Base-by-base conservation (phyloP, 2,888 invertebrate genomes). In the Mactromeris polynyma region DNA sequence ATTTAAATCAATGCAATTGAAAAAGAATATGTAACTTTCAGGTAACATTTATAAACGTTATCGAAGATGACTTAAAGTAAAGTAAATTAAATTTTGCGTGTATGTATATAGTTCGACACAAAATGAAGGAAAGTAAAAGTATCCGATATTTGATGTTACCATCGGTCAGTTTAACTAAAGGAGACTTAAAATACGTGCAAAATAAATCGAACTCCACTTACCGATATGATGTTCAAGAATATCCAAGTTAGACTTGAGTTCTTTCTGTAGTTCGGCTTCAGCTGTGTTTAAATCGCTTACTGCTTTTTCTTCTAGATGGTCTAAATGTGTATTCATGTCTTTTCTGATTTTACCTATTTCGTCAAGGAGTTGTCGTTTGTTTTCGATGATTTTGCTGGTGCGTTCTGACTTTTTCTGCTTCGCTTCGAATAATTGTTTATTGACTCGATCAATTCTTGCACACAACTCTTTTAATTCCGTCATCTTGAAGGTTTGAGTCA, bases 401-500 rank as follows among this genome's bases (percentile, higher is more conserved):
- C 73, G 73, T 33, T 73, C 73, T 36, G 73, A 33, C 3, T 73
- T 73, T 4, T 73, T 36, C 31, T 33, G 33, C 36, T 73, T 73
- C 14, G 73, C 73, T 33, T 73, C 73, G 4, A 33, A 2, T 36
- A 73, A 14, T 36, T 33, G 73, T 33, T 36, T 73, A 36, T 73
- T 73, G 73, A 73, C 73, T 36, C 73, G 33, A 33, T 73, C 73
- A 36, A 73, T 73, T 17, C 73, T 33, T 73, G 33, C 73, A 73
- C 36, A 36, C 33, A 36, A 2, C 36, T 73, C 73, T 33, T 31
- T 26, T 73, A 73, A 14, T 36, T 26, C 33, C 36, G 31, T 4
- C 73, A 73, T 73, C 33, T 73, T 73, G 31, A 54, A 21, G 26
- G 6, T 26, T 11, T 64, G 6, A 6, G 9, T 58, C 58, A 4